These are phyloP conservation scores for Diadema setosum DNA, from an alignment of 35 echinoderm and acorn worm genomes.

Conservation along the genomic window DNA sequence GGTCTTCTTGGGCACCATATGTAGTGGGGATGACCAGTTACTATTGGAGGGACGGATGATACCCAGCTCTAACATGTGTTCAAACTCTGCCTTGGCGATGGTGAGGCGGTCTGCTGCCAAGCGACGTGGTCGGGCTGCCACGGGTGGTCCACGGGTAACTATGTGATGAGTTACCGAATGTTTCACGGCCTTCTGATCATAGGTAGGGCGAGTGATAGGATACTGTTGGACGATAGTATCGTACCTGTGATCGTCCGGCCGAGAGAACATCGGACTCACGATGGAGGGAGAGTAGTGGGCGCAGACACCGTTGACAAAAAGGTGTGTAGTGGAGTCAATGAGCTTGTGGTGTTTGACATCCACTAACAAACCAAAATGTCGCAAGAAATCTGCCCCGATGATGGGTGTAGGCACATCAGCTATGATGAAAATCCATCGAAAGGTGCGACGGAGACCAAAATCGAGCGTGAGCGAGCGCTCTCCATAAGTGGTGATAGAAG, in stretches of 20 bases:
- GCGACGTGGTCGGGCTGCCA: neutral
- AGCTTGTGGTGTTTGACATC: neutral
- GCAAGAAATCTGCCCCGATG: slow-evolving; percentile 45
- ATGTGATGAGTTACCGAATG: slow-evolving; percentile 58
- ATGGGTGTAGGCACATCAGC: slow-evolving; percentile 41
- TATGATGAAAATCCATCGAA: slow-evolving; percentile 29
- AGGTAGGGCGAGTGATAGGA: neutral
- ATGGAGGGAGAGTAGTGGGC: neutral
- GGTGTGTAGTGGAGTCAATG: slow-evolving; percentile 15
- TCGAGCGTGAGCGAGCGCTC: slow-evolving; percentile 25
- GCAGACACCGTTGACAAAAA: neutral
- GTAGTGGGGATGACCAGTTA: slow-evolving; percentile 42
- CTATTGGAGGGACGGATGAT: slow-evolving; percentile 45
- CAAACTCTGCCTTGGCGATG: slow-evolving; percentile 39
- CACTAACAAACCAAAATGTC: slow-evolving; percentile 12
- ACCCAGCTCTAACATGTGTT: slow-evolving; percentile 54
- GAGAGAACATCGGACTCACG: neutral
- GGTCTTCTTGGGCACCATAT: slow-evolving; percentile 61
- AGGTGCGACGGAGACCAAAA: slow-evolving; percentile 23
- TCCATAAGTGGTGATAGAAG: slow-evolving; percentile 10
- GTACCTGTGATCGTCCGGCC: neutral
- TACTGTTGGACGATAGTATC: neutral
- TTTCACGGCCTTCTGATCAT: neutral
- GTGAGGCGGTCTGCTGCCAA: slow-evolving; percentile 6
- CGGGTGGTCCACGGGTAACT: slow-evolving; percentile 20